Evolutionary conservation across 1,140 invertebrate species (phyloP).

Genomic region (Drosophila albomicans): DNA sequence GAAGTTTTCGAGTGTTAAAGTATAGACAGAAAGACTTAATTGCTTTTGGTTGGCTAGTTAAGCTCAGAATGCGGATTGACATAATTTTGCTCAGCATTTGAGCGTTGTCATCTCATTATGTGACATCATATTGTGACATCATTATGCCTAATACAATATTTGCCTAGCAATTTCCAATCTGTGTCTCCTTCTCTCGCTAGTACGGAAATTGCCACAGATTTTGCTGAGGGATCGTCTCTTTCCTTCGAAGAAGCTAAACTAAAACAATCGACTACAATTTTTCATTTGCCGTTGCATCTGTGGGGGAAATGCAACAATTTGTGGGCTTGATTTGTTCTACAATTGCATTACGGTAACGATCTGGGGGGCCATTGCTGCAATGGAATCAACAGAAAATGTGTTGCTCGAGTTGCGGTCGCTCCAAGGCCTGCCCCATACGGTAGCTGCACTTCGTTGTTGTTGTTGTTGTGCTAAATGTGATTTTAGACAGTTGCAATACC

Average conservation of each 20-base stretch:
- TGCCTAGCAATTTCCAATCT: not conserved
- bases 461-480: constrained; percentile 48
- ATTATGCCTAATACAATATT: constrained; percentile 1
- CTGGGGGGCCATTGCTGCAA: constrained; percentile 19
- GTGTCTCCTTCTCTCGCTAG: not conserved
- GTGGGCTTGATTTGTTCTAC: constrained; percentile 67
- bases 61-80: not conserved
- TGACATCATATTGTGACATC: constrained; percentile 1
- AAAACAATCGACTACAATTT: constrained; percentile 41
- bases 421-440: not conserved
- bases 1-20: not conserved
- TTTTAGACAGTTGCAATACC: constrained; percentile 39
- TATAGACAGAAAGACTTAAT: not conserved
- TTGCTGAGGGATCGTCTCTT: not conserved
- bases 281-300: constrained; percentile 34
- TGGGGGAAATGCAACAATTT: constrained; percentile 52
- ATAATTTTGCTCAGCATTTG: not conserved
- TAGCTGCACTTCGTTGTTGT: constrained; percentile 11
- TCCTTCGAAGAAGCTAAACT: not conserved
- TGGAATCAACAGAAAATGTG: too few species aligned
- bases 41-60: not conserved
- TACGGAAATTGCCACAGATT: not conserved
- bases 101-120: not conserved
- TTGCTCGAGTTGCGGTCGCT: not conserved
- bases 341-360: constrained; percentile 73